Base-by-base conservation (phyloP, 2,797 vertebrate species). In the Peromyscus aztecus region DNA sequence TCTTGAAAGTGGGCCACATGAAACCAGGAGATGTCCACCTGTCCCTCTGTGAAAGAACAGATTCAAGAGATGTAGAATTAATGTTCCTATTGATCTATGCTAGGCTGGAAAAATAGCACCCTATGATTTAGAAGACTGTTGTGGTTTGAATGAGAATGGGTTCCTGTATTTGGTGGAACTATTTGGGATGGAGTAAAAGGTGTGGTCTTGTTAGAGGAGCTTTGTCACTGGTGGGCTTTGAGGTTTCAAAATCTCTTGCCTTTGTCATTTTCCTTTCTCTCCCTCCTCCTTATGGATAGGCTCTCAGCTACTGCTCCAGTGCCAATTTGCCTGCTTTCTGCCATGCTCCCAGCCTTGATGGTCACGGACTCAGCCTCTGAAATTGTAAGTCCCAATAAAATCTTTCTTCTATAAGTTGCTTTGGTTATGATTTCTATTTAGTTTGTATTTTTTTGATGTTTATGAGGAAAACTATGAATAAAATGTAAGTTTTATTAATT, bases 1-100 rank as follows among this genome's bases (percentile, higher is more conserved):
- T 90, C 91, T 96, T 94, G 95, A 91, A 97, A 97, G 87, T 96
- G 97, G 43, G 95, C 96, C 3, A 91, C 97, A 4, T 0, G 69
- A 82, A 98, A 97, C 0, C 1, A 52, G 17, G 71, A 97, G 27
- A 0, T n/a, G 21, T 97, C 61, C 55, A 89, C 2, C 0, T 2
- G 2, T 4, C 1, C 29, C 11, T 31, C 97, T 98, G 90, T 46
- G 9, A 95, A 95, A 95, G 24, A 94, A 90, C 3, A 34, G 29
- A 94, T 69, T 86, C 55, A 57, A 40, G 92, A 59, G 8, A 23
- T 6, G 3, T 34, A 49, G 31, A 46, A 49, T 94, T 37, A 86
- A 17, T 40, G 7, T 21, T 61, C 13, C 13, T 1, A 1, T 31
- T 4, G 6, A 43, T 27, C n/a, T 7, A 19, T 63, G 31, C 9